Conservation (phyloP, 2,797 vertebrate genomes). For the Anisognathus igniventris region DNA sequence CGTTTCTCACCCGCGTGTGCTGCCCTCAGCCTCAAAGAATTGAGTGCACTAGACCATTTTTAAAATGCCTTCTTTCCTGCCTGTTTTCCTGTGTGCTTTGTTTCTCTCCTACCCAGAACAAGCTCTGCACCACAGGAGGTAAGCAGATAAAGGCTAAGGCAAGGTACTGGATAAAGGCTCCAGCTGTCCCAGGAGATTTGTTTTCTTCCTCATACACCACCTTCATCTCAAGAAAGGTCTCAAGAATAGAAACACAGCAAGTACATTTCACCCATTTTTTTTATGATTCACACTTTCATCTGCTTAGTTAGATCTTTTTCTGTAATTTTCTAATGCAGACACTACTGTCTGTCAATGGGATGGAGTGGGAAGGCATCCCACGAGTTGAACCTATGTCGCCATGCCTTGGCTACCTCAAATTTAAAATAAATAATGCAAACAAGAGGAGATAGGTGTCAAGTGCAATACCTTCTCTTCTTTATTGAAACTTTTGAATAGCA, state of each 20-base stretch:
- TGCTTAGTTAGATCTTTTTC: neutral
- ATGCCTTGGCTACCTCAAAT: neutral
- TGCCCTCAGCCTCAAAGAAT: neutral
- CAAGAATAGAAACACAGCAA: neutral
- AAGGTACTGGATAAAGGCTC: constrained; percentile 20
- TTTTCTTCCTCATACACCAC: constrained; percentile 16
- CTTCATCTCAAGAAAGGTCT: neutral
- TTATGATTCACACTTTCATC: neutral
- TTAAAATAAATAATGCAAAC: neutral
- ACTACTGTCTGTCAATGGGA: neutral
- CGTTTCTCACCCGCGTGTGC: neutral
- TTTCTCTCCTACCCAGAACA: neutral
- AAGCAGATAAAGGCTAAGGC: constrained; percentile 38
- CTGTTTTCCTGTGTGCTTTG: neutral
- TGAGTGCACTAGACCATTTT: neutral
- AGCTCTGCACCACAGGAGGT: neutral
- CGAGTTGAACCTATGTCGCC: neutral
- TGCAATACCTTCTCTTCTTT: neutral
- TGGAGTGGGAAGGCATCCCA: neutral
- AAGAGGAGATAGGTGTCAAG: neutral
- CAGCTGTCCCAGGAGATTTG: constrained; percentile 46
- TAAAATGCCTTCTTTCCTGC: neutral
- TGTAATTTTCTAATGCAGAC: neutral
- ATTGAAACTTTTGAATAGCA: neutral
- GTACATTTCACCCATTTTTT: neutral